phyloP scores from a whole-genome alignment of 1,140 invertebrate genomes.

The Stegodyphus mimosarum region DNA sequence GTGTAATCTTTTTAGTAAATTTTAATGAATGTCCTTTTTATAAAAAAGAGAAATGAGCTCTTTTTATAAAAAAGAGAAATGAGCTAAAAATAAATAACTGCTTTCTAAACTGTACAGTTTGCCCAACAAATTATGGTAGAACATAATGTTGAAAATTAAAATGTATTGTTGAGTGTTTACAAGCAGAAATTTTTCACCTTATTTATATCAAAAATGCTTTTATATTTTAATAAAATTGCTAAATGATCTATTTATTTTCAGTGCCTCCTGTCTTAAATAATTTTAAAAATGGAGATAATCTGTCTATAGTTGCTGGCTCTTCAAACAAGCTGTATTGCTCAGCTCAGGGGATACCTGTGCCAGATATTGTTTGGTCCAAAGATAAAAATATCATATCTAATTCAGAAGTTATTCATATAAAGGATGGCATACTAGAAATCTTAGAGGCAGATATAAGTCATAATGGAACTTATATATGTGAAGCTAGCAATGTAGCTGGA shows the following conservation, averaged over 20 bases:
- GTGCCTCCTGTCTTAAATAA: slow-evolving; percentile 63
- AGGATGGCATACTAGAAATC: slow-evolving; percentile 12
- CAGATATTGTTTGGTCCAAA: slow-evolving; percentile 69
- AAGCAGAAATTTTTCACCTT: too few relatives aligned
- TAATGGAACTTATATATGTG: slow-evolving; percentile 58
- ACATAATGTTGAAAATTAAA: too few relatives aligned
- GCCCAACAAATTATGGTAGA: too few relatives aligned
- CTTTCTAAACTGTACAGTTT: too few relatives aligned
- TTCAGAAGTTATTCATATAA: slow-evolving; percentile 3
- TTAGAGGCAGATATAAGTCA: slow-evolving; percentile 29
- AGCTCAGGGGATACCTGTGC: slow-evolving; percentile 69
- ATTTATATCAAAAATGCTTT: too few relatives aligned
- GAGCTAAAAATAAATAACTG: too few relatives aligned
- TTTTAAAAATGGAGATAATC: slow-evolving; percentile 63
- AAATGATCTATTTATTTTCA: slow-evolving; percentile 49
- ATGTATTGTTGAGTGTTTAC: too few relatives aligned
- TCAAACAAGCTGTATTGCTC: slow-evolving; percentile 69
- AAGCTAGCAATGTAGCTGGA: slow-evolving; percentile 59
- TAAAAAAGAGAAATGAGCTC: too few relatives aligned
- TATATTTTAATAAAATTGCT: too few relatives aligned
- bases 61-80: too few relatives aligned
- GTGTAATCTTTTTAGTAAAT: too few relatives aligned
- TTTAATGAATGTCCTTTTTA: too few relatives aligned
- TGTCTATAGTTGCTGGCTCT: slow-evolving; percentile 68
- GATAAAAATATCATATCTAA: slow-evolving; percentile 26